Evolutionary conservation across 2,888 invertebrate genomes (phyloP).

Genomic region (Petrophora chlorosata): DNA sequence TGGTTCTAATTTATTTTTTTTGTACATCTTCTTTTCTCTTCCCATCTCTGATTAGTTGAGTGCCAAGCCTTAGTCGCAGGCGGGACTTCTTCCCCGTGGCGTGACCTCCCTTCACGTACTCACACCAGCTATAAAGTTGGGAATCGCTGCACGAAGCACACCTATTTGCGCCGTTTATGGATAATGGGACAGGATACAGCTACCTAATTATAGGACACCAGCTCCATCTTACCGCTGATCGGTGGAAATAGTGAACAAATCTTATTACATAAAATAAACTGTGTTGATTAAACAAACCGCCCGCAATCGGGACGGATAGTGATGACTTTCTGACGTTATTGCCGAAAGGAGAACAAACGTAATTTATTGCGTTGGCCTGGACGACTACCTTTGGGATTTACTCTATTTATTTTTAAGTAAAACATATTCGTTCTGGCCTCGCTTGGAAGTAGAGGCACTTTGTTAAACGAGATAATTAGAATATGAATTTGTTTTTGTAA

Average conservation of each 20-base stretch:
- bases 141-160: conserved; percentile 50
- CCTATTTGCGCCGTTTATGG: conserved; percentile 53
- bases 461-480: background rate
- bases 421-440: background rate
- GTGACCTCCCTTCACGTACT: conserved; percentile 46
- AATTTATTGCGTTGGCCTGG: conserved; percentile 18
- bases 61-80: background rate
- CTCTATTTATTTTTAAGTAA: conserved; percentile 4
- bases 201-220: conserved; percentile 50
- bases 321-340: conserved; percentile 19
- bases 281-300: conserved; percentile 27
- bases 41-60: too few species aligned
- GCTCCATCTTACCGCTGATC: conserved; percentile 46
- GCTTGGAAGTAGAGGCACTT: background rate
- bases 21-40: too few species aligned
- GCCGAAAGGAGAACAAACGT: conserved; percentile 15
- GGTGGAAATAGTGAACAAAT: conserved; percentile 45
- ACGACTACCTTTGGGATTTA: background rate
- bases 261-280: conserved; percentile 37
- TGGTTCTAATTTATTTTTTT: too few species aligned
- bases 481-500: background rate
- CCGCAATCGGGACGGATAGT: conserved; percentile 16
- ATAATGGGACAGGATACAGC: conserved; percentile 49
- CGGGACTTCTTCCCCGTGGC: background rate
- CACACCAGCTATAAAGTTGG: conserved; percentile 49